Conservation (phyloP, 2,888 invertebrate species). For the Ophioninae sp. region DNA sequence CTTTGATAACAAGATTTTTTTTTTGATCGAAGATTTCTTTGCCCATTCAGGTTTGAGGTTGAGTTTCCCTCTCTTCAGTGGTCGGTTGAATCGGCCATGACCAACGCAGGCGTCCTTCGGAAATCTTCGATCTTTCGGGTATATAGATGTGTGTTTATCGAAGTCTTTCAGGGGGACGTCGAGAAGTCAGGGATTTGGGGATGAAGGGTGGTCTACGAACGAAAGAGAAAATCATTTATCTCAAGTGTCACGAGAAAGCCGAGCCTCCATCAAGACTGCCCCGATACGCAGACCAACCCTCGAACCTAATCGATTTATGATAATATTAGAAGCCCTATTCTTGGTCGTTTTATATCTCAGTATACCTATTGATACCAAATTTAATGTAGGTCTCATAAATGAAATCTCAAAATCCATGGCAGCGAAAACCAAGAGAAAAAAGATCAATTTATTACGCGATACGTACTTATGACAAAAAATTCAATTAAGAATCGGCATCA, state of each 20-base stretch:
- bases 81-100: constrained; percentile 3
- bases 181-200: background rate
- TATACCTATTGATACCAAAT: constrained; percentile 14
- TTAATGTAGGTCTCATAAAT: constrained; percentile 24
- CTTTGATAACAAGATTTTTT: background rate
- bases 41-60: constrained; percentile 30
- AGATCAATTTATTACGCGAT: background rate
- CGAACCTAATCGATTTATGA: constrained; percentile 48
- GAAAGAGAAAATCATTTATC: constrained; percentile 50
- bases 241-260: constrained; percentile 31
- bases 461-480: background rate
- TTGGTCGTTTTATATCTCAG: constrained; percentile 10
- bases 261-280: constrained; percentile 2
- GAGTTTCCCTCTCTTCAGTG: constrained; percentile 9
- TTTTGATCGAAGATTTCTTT: background rate
- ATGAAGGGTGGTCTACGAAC: constrained; percentile 10
- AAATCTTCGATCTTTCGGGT: constrained; percentile 38
- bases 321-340: constrained; percentile 23
- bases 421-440: background rate
- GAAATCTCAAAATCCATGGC: constrained; percentile 1
- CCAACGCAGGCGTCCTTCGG: constrained; percentile 4
- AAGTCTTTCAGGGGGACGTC: background rate
- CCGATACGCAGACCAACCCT: background rate
- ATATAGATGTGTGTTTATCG: constrained; percentile 18
- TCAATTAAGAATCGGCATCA: background rate